Evolutionary conservation across 2,888 invertebrate species (phyloP), one percentile per base, ranked within the genome.

Genomic region (Blastobasis lacticolella): DNA sequence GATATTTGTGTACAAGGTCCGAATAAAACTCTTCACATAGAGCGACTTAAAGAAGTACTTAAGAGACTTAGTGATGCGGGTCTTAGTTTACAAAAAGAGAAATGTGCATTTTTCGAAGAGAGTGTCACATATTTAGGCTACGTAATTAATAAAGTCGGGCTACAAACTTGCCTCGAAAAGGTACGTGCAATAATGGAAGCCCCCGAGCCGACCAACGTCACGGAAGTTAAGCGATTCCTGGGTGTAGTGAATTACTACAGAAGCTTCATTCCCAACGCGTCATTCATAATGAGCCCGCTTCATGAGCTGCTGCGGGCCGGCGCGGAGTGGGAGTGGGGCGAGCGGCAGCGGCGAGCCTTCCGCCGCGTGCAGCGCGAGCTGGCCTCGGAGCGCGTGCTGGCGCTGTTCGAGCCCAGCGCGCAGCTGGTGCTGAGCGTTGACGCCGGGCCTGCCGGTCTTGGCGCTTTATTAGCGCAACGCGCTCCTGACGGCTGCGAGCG

Each of bases 351-450:
- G 37, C 5, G 10, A 5, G 54, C 52, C 5, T 41, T 50, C 10
- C 5, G 10, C 0, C 6, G 37, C 0, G 48, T 54, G 5, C 50
- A 54, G 42, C 46, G 10, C 5, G 43, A 50, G 9, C 47, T 58
- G n/a, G 46, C 47, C n/a, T 51, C 53, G 36, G 53, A 54, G 9
- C 49, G 51, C 0, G 56, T 57, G 23, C 49, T 59, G 10, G 54
- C 56, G 5, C 57, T 57, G 38, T 59, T 51, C 42, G 50, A 57
- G 37, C 54, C 56, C 1, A n/a, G 36, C 4, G 56, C 53, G n/a
- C 49, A 40, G 45, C 37, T 51, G 2, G 51, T 54, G 10, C 40
- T 59, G 10, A 49, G 51, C 38, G 55, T 55, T 10, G 57, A 54
- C 45, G 57, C 57, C 48, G 42, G 55, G 7, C 55, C 57, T 5